Conservation (phyloP, 2,797 vertebrate genomes). For the Melanotaenia boesemani region DNA sequence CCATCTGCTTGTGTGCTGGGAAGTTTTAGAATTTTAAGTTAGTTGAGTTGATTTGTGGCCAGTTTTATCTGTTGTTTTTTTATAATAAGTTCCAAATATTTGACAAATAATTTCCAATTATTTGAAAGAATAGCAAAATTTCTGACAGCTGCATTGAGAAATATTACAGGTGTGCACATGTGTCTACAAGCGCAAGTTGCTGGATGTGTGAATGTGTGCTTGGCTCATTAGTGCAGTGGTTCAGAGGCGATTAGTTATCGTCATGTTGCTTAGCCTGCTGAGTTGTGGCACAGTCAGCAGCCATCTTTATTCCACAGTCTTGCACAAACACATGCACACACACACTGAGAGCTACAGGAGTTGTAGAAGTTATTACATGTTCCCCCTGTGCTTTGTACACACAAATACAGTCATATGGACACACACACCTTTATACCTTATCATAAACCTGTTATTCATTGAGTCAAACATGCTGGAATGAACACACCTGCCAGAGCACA, state of each 20-base stretch:
- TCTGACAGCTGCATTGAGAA: not conserved
- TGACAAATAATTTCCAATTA: conserved; percentile 7
- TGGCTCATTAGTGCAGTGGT: conserved; percentile 73
- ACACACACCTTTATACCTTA: conserved; percentile 47
- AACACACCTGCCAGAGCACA: conserved; percentile 24
- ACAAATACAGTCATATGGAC: conserved; percentile 18
- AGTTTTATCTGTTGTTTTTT: conserved; percentile 15
- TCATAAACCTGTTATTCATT: conserved; percentile 46
- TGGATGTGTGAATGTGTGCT: conserved; percentile 17
- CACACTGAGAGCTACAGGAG: conserved; percentile 40
- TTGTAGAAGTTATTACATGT: conserved; percentile 57
- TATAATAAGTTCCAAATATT: not conserved
- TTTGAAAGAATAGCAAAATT: conserved; percentile 29
- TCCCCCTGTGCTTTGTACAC: conserved; percentile 56
- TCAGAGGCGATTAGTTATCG: conserved; percentile 74
- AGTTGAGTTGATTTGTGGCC: conserved; percentile 1
- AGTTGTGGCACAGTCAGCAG: conserved; percentile 73
- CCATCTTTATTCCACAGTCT: conserved; percentile 55
- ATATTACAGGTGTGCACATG: not conserved
- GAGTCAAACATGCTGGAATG: conserved; percentile 25
- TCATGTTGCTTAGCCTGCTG: conserved; percentile 71
- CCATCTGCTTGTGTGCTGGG: conserved; percentile 27
- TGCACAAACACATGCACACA: conserved; percentile 21
- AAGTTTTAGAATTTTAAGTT: conserved; percentile 8
- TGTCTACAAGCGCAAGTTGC: not conserved